Percentiles rank a stretch among this genome's conserved stretches.
phyloP scores from a whole-genome alignment of 92 coral and sea anemone genomes.

The Anthopleura xanthogrammica region DNA sequence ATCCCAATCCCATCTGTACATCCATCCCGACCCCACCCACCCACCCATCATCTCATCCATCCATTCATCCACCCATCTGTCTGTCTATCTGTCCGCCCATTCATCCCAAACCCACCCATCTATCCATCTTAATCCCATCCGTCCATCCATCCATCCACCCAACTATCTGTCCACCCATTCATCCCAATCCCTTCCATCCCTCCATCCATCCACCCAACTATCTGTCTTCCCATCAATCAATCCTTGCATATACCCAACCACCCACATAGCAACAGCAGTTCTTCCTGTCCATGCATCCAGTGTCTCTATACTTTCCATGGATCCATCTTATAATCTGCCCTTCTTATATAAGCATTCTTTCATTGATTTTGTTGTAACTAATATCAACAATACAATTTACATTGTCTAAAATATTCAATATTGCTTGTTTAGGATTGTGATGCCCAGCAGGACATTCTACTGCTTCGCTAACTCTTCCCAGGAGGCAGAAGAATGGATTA shows the following conservation, averaged over 20 bases:
- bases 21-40: background rate
- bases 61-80: background rate
- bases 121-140: background rate
- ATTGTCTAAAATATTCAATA: background rate
- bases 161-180: background rate
- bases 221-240: background rate
- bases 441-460: conserved; percentile 92
- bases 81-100: background rate
- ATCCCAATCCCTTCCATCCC: background rate
- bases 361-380: background rate
- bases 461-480: conserved; percentile 93
- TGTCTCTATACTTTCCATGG: background rate
- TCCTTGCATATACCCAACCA: background rate
- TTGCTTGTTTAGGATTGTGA: conserved; percentile 67
- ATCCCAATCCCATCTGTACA: background rate
- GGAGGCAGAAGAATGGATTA: conserved; percentile 94
- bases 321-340: background rate
- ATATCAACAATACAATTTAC: too few relatives aligned
- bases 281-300: background rate
- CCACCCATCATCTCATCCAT: background rate
- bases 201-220: background rate
- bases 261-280: background rate
- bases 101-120: background rate
- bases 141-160: background rate
- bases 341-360: background rate